Evolutionary conservation across 1,140 invertebrate species (phyloP).

Genomic region (Ooceraea biroi): DNA sequence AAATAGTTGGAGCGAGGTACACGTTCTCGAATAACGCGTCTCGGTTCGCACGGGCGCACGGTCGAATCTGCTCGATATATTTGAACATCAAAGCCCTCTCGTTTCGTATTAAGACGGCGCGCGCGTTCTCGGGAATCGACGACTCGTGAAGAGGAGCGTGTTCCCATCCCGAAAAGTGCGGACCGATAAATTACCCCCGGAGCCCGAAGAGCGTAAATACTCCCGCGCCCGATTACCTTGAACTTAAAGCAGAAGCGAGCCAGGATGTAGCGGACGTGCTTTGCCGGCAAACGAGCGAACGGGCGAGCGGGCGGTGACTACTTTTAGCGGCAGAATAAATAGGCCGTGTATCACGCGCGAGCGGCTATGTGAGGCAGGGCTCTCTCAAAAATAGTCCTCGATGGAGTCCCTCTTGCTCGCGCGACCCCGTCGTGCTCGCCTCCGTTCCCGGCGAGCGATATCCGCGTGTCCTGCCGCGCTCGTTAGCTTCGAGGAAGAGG

Average conservation of each 20-base stretch:
- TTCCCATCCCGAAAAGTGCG: slow-evolving; percentile 17
- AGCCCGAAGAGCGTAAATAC: slow-evolving; percentile 43
- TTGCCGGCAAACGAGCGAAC: background rate
- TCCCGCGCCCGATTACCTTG: slow-evolving; percentile 54
- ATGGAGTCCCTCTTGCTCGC: slow-evolving; percentile 17
- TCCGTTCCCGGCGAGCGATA: slow-evolving; percentile 21
- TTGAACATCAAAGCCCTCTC: slow-evolving; percentile 52
- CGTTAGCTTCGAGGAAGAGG: slow-evolving; percentile 61
- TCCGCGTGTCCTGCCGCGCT: slow-evolving; percentile 6
- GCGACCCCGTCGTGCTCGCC: background rate
- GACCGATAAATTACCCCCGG: slow-evolving; percentile 18
- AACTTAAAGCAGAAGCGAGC: slow-evolving; percentile 35
- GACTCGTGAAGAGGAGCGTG: slow-evolving; percentile 21
- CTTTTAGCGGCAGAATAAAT: slow-evolving; percentile 67
- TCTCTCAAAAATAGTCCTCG: slow-evolving; percentile 50
- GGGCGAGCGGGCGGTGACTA: slow-evolving; percentile 31
- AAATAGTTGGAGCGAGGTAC: slow-evolving; percentile 4
- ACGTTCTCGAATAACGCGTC: too few relatives aligned
- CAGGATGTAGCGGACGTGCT: slow-evolving; percentile 43
- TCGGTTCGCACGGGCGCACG: background rate
- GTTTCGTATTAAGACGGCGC: slow-evolving; percentile 10
- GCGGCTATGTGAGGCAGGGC: background rate
- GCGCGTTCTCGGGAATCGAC: slow-evolving; percentile 32
- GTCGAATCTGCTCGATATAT: slow-evolving; percentile 6
- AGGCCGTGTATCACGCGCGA: slow-evolving; percentile 35